Evolutionary conservation across 2,888 invertebrate species (phyloP).

Genomic region (Drosophila crucigera): DNA sequence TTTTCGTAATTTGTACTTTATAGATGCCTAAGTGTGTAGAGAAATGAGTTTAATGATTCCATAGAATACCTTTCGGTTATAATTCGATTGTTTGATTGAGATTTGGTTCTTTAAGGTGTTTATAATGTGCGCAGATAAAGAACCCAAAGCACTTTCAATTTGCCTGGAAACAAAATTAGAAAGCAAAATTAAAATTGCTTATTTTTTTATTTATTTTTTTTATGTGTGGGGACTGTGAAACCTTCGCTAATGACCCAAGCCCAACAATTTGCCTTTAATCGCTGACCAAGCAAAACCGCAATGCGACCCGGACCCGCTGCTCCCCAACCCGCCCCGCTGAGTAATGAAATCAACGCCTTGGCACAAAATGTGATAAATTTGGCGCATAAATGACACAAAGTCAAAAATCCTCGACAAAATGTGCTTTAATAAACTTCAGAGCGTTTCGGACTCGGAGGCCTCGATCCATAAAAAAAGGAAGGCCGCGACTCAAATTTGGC

Average conservation of each 20-base stretch:
- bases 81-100: background rate
- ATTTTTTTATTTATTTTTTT: background rate
- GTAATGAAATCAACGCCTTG: slow-evolving; percentile 59
- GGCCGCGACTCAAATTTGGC: slow-evolving; percentile 25
- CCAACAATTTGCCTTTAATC: slow-evolving; percentile 51
- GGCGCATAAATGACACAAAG: slow-evolving; percentile 67
- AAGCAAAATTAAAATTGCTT: slow-evolving; percentile 38
- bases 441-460: slow-evolving; percentile 1
- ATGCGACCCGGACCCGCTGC: slow-evolving; percentile 8
- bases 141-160: slow-evolving; percentile 17
- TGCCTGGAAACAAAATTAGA: slow-evolving; percentile 4
- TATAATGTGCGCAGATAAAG: background rate
- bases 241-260: slow-evolving; percentile 53
- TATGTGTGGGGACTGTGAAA: background rate
- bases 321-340: background rate
- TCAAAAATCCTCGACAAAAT: slow-evolving; percentile 63
- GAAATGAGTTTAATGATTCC: slow-evolving; percentile 6
- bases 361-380: slow-evolving; percentile 64
- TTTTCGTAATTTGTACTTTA: slow-evolving; percentile 60
- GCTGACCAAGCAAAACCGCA: slow-evolving; percentile 46
- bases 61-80: slow-evolving; percentile 9
- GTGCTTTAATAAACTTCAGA: slow-evolving; percentile 58
- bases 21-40: slow-evolving; percentile 4
- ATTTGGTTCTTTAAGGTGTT: background rate
- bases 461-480: slow-evolving; percentile 13